Evolutionary conservation across 2,797 vertebrate species (phyloP), one percentile per base, ranked within the genome.

Genomic region (Lepilemur septentrionalis): DNA sequence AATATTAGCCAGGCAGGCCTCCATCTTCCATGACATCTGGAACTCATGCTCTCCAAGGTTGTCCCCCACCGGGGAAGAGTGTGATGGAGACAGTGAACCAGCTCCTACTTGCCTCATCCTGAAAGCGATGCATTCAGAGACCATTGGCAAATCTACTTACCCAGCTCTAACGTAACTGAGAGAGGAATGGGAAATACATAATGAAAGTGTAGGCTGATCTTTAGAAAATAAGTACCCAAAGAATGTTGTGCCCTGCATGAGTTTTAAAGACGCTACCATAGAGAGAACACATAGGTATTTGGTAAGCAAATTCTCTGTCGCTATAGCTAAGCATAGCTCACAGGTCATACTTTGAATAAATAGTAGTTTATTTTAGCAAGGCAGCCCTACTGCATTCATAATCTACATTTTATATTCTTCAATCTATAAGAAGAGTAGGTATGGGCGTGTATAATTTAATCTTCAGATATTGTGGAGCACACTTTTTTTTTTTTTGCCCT

Each of bases 1-100:
- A 70, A 0, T 41, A 46, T 75, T 93, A 78, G 88, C 80, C 78
- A 92, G 82, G 90, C 90, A 96, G 72, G 82, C 41, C 63, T 97
- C 92, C 65, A 48, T 91, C 63, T 90, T 82, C 89, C 72, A 10
- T 0, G 12, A 82, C 72, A 82, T 28, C 85, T 95, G 88, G 79
- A 95, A 75, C 41, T 11, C 41, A 11, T 18, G 25, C 23, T 76
- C 35, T 95, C 67, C 91, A 79, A 91, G 17, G 14, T 61, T 79
- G 32, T 46, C 72, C 83, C 87, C 46, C 5, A 0, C 5, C 35
- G 41, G 86, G 88, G 17, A 52, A 57, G 80, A 88, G 48, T 55
- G 35, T 75, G 28, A 65, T 52, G 23, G 43, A 84, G 76, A 95
- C 87, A 12, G 6, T 7, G 43, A 35, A 70, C 65, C 11, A 76